These are phyloP conservation scores for Choloepus hoffmanni DNA, from an alignment of 2,113 vertebrate species.

Conservation along the genomic window DNA sequence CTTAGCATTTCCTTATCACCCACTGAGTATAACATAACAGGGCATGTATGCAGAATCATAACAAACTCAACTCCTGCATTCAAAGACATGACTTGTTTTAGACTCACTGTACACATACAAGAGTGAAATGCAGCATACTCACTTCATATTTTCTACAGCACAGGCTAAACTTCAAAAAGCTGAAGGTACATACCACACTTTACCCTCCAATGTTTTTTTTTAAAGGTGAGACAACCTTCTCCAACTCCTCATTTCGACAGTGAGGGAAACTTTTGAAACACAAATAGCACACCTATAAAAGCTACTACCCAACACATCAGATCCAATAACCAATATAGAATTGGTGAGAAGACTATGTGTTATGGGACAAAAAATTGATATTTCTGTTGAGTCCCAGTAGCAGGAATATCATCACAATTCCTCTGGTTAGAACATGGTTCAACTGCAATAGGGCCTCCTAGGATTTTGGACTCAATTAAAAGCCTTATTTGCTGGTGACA, in stretches of 20 bases:
- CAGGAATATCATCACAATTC: not conserved
- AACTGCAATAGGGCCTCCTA: not conserved
- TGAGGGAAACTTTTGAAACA: not conserved
- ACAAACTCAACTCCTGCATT: not conserved
- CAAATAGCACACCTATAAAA: not conserved
- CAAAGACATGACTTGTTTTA: not conserved
- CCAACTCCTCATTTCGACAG: not conserved
- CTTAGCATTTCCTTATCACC: slow-evolving; percentile 38
- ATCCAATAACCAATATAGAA: not conserved
- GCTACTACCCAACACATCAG: not conserved
- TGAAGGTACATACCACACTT: not conserved
- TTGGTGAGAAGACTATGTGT: not conserved
- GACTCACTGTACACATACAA: not conserved
- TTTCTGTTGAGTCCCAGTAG: not conserved
- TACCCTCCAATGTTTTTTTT: not conserved
- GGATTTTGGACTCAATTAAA: not conserved
- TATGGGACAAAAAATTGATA: slow-evolving; percentile 3
- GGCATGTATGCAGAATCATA: not conserved
- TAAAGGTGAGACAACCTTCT: not conserved
- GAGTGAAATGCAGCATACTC: not conserved
- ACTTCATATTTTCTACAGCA: not conserved
- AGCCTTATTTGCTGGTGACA: not conserved
- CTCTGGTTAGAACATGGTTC: not conserved
- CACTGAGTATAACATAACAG: not conserved
- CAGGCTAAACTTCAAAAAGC: not conserved